phyloP scores from a whole-genome alignment of 2,888 invertebrate genomes.

The Lithophane semibrunnea region DNA sequence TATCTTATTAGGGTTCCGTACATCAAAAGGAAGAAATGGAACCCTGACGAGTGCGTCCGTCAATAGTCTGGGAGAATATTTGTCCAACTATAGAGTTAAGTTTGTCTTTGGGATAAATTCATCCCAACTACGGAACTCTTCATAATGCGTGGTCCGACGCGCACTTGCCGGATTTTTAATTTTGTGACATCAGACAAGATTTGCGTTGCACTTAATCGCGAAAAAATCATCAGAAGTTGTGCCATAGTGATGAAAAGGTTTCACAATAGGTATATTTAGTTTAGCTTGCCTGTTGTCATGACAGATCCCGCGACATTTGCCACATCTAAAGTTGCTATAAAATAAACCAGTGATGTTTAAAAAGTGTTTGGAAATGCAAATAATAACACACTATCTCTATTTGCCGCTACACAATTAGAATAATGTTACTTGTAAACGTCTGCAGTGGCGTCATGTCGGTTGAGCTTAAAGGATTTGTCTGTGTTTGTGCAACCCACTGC shows the following conservation, averaged over 20 bases:
- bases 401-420: constrained; percentile 14
- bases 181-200: background rate
- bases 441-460: constrained; percentile 9
- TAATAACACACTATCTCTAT: constrained; percentile 27
- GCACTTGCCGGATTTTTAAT: background rate
- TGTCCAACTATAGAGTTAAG: too few species aligned
- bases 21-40: background rate
- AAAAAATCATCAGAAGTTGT: background rate
- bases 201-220: background rate
- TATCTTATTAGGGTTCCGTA: background rate
- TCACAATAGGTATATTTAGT: constrained; percentile 1
- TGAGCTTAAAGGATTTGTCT: constrained; percentile 35
- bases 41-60: background rate
- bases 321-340: background rate
- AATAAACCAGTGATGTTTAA: constrained; percentile 5
- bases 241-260: background rate
- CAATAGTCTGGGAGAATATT: background rate
- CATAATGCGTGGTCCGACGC: too few species aligned
- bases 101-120: too few species aligned
- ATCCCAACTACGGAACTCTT: too few species aligned
- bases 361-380: constrained; percentile 10
- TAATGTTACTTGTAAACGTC: background rate
- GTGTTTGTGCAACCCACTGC: constrained; percentile 25
- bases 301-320: background rate
- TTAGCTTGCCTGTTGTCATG: background rate